Base-by-base conservation (phyloP, 2,888 invertebrate genomes). In the Digitonthophagus gazella region DNA sequence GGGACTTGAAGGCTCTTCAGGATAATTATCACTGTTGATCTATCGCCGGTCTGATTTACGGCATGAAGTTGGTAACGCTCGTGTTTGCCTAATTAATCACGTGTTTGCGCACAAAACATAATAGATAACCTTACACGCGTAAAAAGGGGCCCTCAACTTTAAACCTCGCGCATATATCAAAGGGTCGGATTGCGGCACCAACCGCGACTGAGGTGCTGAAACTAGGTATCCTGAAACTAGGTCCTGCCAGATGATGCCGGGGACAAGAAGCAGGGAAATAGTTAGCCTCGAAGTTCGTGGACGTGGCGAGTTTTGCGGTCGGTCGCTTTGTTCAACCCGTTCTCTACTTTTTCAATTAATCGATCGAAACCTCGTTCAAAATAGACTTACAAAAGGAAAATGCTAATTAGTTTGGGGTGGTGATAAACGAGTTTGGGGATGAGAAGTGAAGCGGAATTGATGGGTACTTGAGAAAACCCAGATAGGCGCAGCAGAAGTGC, bases 61-160 rank as follows among this genome's bases (percentile, higher is more conserved):
- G 61, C 65, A 69, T 69, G 58, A 65, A 69, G 68, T 66, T 66
- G 55, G 58, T 56, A 65, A 65, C 56, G 61, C 66, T 65, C 55
- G 15, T 69, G 66, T 69, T 65, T 69, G 68, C 65, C 66, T 65
- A 65, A 63, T 69, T 65, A 69, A 69, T 69, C 66, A 66, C 61
- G 66, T 55, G 63, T 56, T 61, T 56, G 66, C 16, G 66, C 61
- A 19, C 61, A 61, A 61, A 61, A 61, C 61, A 61, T 61, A 61
- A 61, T 61, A 61, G 61, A 61, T 61, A 61, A 20, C 61, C 19
- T 18, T 61, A 61, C 61, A 61, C 19, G 61, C 20, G 61, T 61
- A 61, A 16, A 61, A 61, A 61, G 61, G 61, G 61, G 57, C 14
- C 61, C 19, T 19, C 19, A 61, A 61, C 19, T 61, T 61, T 61